Conservation (phyloP, 2,113 vertebrate genomes). For the Empidonax traillii region DNA sequence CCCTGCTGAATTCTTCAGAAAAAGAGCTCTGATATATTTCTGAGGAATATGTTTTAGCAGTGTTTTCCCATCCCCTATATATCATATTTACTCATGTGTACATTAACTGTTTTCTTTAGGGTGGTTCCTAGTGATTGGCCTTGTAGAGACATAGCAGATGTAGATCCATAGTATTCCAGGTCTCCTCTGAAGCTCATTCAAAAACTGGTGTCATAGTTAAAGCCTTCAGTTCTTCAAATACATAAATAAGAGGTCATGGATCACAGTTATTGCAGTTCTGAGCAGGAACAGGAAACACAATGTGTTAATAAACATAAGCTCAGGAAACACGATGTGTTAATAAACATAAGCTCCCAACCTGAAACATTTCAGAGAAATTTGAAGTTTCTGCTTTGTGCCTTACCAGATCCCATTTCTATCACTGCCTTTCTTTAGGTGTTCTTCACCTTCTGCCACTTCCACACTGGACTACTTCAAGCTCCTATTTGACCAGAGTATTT, state of each 20-base stretch:
- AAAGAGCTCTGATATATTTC: not conserved
- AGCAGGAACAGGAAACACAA: not conserved
- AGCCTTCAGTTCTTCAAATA: not conserved
- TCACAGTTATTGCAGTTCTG: not conserved
- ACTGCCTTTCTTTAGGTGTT: not conserved
- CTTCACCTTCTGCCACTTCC: not conserved
- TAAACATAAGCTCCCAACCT: not conserved
- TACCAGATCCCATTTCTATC: not conserved
- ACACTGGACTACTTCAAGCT: not conserved
- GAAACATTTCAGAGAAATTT: not conserved
- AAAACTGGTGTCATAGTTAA: not conserved
- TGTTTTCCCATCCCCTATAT: not conserved
- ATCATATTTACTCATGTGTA: not conserved
- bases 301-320: not conserved
- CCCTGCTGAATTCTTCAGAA: not conserved
- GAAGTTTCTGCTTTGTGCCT: not conserved
- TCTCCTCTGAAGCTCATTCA: not conserved
- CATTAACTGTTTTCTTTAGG: not conserved
- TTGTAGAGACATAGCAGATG: not conserved
- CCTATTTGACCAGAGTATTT: not conserved
- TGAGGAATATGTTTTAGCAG: not conserved
- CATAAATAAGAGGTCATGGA: not conserved
- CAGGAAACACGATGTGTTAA: not conserved
- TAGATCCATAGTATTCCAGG: not conserved
- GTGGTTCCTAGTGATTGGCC: not conserved